A percentile compares a stretch with the other conserved stretches of the same genome.
Conservation (phyloP, 1,140 invertebrate species). For the Drosophila pseudoobscura region DNA sequence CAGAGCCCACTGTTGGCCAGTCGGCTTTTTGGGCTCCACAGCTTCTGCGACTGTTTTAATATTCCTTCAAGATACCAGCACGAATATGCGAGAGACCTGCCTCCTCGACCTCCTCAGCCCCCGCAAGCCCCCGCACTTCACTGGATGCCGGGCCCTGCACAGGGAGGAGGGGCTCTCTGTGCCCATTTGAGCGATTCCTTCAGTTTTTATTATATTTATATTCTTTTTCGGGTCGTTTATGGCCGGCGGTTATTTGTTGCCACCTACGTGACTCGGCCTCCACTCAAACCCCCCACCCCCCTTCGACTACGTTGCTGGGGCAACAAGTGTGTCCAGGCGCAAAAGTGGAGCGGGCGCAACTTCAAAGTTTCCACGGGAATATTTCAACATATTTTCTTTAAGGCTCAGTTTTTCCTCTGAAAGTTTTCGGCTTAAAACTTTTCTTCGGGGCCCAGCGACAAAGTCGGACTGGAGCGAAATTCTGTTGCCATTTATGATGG, state of each 20-base stretch:
- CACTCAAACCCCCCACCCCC: background rate
- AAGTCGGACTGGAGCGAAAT: conserved; percentile 30
- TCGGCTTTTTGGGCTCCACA: conserved; percentile 8
- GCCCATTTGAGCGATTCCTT: conserved; percentile 38
- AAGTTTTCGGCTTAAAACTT: conserved; percentile 46
- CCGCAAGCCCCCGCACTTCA: too few relatives aligned
- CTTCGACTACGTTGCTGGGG: conserved; percentile 20
- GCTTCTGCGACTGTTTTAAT: conserved; percentile 62
- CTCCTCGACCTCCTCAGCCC: background rate
- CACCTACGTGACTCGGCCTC: conserved; percentile 63
- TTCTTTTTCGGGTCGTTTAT: conserved; percentile 33
- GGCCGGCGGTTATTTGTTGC: conserved; percentile 69
- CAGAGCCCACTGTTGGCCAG: background rate
- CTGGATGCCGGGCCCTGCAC: conserved; percentile 2
- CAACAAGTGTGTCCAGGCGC: conserved; percentile 45
- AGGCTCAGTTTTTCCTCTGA: conserved; percentile 12
- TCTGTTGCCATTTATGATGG: conserved; percentile 33
- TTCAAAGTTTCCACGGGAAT: conserved; percentile 40
- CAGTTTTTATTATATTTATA: conserved; percentile 38
- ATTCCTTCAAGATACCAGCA: conserved; percentile 62
- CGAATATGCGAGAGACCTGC: background rate
- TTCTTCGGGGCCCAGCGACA: conserved; percentile 1
- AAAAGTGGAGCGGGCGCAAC: conserved; percentile 21
- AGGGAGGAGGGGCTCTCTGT: conserved; percentile 9
- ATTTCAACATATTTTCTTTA: conserved; percentile 24